These are phyloP conservation scores for Cromileptes altivelis DNA, from an alignment of 2,113 vertebrate species.

Conservation along the genomic window DNA sequence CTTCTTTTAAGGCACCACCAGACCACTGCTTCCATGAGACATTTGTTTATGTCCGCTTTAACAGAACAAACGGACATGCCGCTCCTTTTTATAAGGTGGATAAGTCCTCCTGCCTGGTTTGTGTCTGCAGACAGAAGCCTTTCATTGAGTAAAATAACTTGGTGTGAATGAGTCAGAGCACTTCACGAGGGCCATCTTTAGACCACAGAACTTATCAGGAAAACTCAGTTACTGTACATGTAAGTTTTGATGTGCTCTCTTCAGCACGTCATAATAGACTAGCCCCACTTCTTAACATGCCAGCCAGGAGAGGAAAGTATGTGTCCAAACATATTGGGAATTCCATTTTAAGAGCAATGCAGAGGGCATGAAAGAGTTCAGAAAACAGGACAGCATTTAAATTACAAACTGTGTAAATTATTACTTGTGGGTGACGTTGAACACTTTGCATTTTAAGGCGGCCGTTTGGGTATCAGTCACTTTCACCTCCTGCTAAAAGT, in stretches of 20 bases:
- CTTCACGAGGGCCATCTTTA: conserved; percentile 19
- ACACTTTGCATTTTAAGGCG: conserved; percentile 67
- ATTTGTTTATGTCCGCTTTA: conserved; percentile 17
- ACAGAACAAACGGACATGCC: conserved; percentile 26
- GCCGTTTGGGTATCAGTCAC: conserved; percentile 71
- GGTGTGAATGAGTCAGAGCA: conserved; percentile 49
- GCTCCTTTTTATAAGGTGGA: conserved; percentile 22
- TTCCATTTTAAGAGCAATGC: conserved; percentile 57
- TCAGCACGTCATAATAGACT: conserved; percentile 59
- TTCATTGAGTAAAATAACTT: conserved; percentile 34
- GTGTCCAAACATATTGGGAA: conserved; percentile 51
- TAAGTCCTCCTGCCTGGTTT: conserved; percentile 41
- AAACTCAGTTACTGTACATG: conserved; percentile 21
- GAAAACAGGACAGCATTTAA: conserved; percentile 50
- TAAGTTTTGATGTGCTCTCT: conserved; percentile 56
- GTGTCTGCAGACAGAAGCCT: conserved; percentile 46
- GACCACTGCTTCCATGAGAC: conserved; percentile 20
- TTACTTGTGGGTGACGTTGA: conserved; percentile 72
- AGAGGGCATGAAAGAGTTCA: conserved; percentile 39
- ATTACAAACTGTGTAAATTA: conserved; percentile 69
- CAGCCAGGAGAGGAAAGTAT: conserved; percentile 36
- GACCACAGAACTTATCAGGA: conserved; percentile 30
- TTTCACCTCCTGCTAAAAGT: conserved; percentile 79
- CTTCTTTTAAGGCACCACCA: not conserved
- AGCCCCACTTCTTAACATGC: conserved; percentile 25